These are phyloP conservation scores for Phoeniculus purpureus DNA, from an alignment of 2,797 vertebrate genomes.

Conservation along the genomic window DNA sequence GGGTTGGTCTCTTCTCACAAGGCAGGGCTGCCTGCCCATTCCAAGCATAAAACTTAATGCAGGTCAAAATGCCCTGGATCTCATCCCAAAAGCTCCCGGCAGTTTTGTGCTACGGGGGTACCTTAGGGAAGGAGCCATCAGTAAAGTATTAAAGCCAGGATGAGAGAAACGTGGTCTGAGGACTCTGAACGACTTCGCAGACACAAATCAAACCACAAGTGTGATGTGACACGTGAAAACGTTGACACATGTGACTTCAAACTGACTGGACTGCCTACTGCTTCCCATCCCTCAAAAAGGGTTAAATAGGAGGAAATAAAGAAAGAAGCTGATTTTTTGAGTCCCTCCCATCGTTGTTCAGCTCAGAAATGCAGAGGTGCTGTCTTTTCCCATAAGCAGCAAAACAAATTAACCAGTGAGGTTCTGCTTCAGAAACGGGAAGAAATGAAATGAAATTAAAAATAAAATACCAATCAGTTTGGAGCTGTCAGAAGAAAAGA, in stretches of 20 bases:
- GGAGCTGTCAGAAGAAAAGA: conserved; percentile 37
- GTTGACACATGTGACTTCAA: accelerated
- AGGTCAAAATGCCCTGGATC: not conserved
- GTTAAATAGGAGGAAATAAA: not conserved
- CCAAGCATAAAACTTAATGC: not conserved
- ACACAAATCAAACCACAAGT: not conserved
- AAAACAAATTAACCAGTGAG: conserved; percentile 68
- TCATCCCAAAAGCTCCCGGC: not conserved
- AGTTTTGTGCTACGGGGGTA: not conserved
- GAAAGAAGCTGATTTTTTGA: not conserved
- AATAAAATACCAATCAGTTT: conserved; percentile 41
- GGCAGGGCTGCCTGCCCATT: not conserved
- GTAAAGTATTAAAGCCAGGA: not conserved
- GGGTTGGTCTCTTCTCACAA: not conserved
- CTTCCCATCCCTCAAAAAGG: not conserved
- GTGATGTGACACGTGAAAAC: not conserved
- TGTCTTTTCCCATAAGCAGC: conserved; percentile 52
- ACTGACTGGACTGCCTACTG: not conserved
- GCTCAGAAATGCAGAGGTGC: conserved; percentile 57
- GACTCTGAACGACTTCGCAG: not conserved
- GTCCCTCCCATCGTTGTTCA: conserved; percentile 47
- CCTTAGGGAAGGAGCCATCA: not conserved
- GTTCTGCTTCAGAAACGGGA: conserved; percentile 18
- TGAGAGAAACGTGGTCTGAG: not conserved
- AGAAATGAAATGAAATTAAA: not conserved